Base-by-base conservation (phyloP, 2,797 vertebrate species). In the Synaphobranchus kaupii region DNA sequence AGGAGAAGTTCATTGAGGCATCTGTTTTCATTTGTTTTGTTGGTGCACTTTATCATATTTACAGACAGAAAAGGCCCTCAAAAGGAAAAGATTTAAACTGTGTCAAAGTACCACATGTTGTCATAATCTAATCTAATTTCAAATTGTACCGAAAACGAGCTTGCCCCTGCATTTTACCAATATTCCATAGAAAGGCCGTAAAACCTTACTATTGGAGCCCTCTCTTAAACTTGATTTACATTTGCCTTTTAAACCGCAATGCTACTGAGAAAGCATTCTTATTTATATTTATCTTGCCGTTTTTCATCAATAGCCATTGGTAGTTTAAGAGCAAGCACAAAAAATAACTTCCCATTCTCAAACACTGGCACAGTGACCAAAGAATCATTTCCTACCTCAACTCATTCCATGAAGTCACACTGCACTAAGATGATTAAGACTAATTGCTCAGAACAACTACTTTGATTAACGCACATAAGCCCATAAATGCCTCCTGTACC, bases 401-500 rank as follows among this genome's bases (percentile, higher is more conserved):
- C 1, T 60, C 22, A 58, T 73, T 54, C 60, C 50, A 85, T 50
- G 60, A 82, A 88, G 73, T 84, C 58, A 85, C 76, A 83, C 85
- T 56, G 58, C 80, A 47, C 50, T 88, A 73, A 86, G 63, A 86
- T 83, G 84, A 88, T 86, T 88, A 76, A 71, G 84, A 28, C 84
- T 86, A 73, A 88, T 88, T 88, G 73, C 63, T 71, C 68, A 81
- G 73, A 83, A 88, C 86, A 83, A 88, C 76, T 52, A 34, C 63
- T 86, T 85, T 85, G 58, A 71, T 80, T 85, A 86, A 88, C 68
- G 22, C 88, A 88, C 86, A 60, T 88, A 89, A 80, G 87, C 66
- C n/a, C 84, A 89, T 90, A 88, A 89, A 92, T 90, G 6, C 22
- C 17, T 85, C 63, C 82, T 81, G 82, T 82, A 39, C 39, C 39